Evolutionary conservation across 2,113 vertebrate genomes (phyloP).

Genomic region (Mormyrus lacerda): DNA sequence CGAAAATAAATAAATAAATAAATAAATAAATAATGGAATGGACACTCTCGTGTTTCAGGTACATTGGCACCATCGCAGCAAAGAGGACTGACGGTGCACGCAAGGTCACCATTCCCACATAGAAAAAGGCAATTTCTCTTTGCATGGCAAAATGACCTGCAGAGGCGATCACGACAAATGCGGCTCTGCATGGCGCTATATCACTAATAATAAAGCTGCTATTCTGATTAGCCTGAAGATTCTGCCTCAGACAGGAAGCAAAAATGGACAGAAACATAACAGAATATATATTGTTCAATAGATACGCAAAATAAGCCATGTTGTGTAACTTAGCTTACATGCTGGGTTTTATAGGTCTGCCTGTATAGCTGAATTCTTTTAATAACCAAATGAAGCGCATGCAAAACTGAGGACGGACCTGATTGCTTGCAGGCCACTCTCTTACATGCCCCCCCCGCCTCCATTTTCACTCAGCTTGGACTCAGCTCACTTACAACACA

Average conservation of each 20-base stretch:
- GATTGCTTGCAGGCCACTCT: neutral
- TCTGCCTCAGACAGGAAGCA: neutral
- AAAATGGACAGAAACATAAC: neutral
- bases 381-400: neutral
- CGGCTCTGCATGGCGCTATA: neutral
- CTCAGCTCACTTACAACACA: neutral
- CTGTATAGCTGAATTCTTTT: neutral
- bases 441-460: neutral
- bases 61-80: neutral
- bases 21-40: neutral
- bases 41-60: neutral
- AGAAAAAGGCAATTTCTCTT: neutral
- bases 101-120: neutral
- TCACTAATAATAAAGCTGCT: neutral
- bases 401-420: too few species aligned
- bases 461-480: neutral
- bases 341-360: neutral
- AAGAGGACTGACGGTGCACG: neutral
- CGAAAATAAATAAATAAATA: neutral
- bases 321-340: neutral
- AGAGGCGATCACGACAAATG: neutral
- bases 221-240: neutral
- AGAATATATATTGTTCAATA: neutral
- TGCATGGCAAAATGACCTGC: neutral
- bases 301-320: neutral